A percentile compares a stretch with the other conserved stretches of the same genome.
Conservation (phyloP, 1,140 invertebrate species). For the Drosophila malerkotliana region DNA sequence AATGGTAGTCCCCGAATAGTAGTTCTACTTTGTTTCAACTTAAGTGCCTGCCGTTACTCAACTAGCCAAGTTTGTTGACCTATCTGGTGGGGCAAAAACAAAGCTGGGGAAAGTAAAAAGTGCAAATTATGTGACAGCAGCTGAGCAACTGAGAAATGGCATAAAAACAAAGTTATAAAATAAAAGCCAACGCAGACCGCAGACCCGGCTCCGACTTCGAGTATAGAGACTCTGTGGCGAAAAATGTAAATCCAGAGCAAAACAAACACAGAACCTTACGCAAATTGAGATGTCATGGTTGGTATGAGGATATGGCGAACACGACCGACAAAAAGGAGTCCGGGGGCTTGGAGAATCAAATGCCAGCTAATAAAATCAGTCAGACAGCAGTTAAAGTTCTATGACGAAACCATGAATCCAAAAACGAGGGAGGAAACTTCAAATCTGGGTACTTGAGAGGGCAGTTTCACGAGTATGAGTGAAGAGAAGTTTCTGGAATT, state of each 20-base stretch:
- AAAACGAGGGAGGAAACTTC: not conserved
- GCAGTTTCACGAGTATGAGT: not conserved
- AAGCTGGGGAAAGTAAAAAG: constrained; percentile 40
- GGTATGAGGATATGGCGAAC: constrained; percentile 2
- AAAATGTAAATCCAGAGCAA: constrained; percentile 59
- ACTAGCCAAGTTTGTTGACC: constrained; percentile 59
- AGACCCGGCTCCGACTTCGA: constrained; percentile 3
- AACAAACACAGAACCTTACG: constrained; percentile 44
- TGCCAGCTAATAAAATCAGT: constrained; percentile 66
- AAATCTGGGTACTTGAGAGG: constrained; percentile 1
- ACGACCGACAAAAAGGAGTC: not conserved
- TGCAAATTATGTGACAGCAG: constrained; percentile 65
- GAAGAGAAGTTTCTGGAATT: not conserved
- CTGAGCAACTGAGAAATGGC: constrained; percentile 57
- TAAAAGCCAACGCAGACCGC: constrained; percentile 29
- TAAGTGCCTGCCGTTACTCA: constrained; percentile 27
- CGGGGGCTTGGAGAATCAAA: constrained; percentile 18
- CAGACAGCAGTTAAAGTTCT: constrained; percentile 58
- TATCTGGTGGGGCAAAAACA: constrained; percentile 13
- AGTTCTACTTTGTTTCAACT: constrained; percentile 9
- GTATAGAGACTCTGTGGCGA: constrained; percentile 26
- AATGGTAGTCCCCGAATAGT: not conserved
- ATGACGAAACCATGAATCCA: constrained; percentile 14
- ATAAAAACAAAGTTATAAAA: constrained; percentile 77
- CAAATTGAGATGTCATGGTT: constrained; percentile 56